Evolutionary conservation across 37 sponge, comb jelly and placozoan species (phyloP).

Genomic region (Corticium candelabrum): DNA sequence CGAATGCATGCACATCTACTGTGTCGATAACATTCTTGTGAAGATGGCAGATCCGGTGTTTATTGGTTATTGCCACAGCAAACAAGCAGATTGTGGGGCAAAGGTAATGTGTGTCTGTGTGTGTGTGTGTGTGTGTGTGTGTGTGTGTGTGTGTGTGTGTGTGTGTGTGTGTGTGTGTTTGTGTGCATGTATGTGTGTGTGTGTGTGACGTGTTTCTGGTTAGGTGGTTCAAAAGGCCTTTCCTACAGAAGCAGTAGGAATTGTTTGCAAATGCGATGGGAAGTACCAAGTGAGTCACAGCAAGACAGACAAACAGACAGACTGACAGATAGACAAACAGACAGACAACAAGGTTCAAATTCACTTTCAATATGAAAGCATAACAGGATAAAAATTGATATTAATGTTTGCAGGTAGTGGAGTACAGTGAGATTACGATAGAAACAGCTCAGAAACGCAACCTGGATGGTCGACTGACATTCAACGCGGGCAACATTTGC

Average conservation of each 20-base stretch:
- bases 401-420: constrained; percentile 83
- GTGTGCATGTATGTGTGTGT: no score
- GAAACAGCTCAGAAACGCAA: constrained; percentile 67
- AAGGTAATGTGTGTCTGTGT: constrained; percentile 68
- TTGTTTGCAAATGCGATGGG: constrained; percentile 68
- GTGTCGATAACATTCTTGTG: constrained; percentile 96
- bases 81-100: constrained; percentile 85
- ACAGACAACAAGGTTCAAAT: no score
- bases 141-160: background rate
- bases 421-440: constrained; percentile 90
- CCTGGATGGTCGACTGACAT: constrained; percentile 64
- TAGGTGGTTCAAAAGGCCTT: constrained; percentile 81
- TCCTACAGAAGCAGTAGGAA: constrained; percentile 88
- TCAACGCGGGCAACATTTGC: constrained; percentile 88
- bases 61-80: constrained; percentile 78
- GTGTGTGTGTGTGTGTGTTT: no score
- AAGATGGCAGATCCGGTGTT: constrained; percentile 99
- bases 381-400: no score
- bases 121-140: background rate
- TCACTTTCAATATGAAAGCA: no score
- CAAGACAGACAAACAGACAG: no score
- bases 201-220: background rate
- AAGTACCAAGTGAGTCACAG: constrained; percentile 61
- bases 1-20: constrained; percentile 71
- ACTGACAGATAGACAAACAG: no score